A percentile compares a stretch with the other conserved stretches of the same genome.
phyloP scores from a whole-genome alignment of 1,140 invertebrate genomes.

The Pseudomyrmex cubaensis region DNA sequence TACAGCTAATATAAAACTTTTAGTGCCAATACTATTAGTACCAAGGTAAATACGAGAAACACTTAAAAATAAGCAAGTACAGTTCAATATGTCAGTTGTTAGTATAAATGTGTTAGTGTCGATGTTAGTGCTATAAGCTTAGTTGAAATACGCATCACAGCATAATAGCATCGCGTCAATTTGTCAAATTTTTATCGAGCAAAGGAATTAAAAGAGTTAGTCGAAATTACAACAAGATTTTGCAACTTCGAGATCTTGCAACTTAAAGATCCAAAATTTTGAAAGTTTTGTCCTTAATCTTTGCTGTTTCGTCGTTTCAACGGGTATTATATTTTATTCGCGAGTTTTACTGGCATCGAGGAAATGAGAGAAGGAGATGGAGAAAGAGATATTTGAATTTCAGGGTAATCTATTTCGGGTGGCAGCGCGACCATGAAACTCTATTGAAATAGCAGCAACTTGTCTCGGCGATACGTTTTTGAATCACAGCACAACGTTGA shows the following conservation, averaged over 20 bases:
- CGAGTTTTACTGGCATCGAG: slow-evolving; percentile 54
- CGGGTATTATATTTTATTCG: slow-evolving; percentile 23
- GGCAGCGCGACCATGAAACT: slow-evolving; percentile 44
- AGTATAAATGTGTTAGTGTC: slow-evolving; percentile 8
- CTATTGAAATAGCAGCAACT: slow-evolving; percentile 72
- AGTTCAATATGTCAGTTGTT: background rate
- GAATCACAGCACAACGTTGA: background rate
- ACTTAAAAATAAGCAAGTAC: background rate
- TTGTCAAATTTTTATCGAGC: background rate
- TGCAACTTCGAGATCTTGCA: background rate
- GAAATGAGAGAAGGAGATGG: slow-evolving; percentile 20
- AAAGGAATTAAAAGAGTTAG: background rate
- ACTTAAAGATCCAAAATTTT: background rate
- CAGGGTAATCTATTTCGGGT: slow-evolving; percentile 78
- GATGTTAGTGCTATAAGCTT: slow-evolving; percentile 17
- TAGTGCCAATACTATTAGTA: background rate
- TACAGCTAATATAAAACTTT: background rate
- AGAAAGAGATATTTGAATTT: slow-evolving; percentile 63
- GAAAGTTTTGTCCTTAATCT: background rate
- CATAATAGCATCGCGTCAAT: background rate
- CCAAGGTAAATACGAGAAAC: background rate
- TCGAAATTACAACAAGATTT: background rate
- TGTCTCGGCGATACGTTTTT: slow-evolving; percentile 1
- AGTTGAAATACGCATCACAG: background rate
- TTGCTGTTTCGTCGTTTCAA: slow-evolving; percentile 43